Base-by-base conservation (phyloP, 2,113 vertebrate species). In the Tamias sibiricus region DNA sequence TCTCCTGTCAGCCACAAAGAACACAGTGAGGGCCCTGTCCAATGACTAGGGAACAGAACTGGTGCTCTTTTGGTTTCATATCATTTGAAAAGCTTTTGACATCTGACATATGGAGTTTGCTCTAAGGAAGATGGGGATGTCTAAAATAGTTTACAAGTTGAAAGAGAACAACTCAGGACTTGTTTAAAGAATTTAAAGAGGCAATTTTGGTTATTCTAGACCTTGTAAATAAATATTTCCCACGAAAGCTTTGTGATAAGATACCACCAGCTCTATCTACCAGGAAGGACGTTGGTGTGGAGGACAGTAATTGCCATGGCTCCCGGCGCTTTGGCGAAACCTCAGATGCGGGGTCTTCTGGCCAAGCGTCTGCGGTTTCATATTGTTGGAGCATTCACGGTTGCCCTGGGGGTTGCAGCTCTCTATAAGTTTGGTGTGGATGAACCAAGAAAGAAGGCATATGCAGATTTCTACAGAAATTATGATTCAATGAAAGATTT, bases 181-280 rank as follows among this genome's bases (percentile, higher is more conserved):
- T 57, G 19, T 69, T 87, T 69, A 47, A 80, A 86, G 35, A 30
- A 30, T 35, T 14, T 85, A 49, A 68, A 88, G n/a, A 94, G 37
- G 77, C 84, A 95, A n/a, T 9, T 82, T 40, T 92, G 44, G 5
- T 82, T 92, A 76, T 40, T 89, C n/a, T 59, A 69, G 40, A 92
- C 24, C 35, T 44, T 74, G 40, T 20, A 92, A 92, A 94, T 71
- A 64, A 57, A 20, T 35, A 35, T 80, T 87, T 74, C 20, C 57
- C 30, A 24, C 8, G 3, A 28, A 44, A 85, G 64, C 28, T 11
- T 75, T 20, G 52, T 42, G 71, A 93, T 16, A 88, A 88, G 59
- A 72, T 3, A 0, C 62, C 37, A 87, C 42, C n/a, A 37, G n/a
- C n/a, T n/a, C n/a, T n/a, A n/a, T n/a, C n/a, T n/a, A n/a, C n/a